Conservation (phyloP, 1,140 invertebrate species). For the Chrysoperla carnea region DNA sequence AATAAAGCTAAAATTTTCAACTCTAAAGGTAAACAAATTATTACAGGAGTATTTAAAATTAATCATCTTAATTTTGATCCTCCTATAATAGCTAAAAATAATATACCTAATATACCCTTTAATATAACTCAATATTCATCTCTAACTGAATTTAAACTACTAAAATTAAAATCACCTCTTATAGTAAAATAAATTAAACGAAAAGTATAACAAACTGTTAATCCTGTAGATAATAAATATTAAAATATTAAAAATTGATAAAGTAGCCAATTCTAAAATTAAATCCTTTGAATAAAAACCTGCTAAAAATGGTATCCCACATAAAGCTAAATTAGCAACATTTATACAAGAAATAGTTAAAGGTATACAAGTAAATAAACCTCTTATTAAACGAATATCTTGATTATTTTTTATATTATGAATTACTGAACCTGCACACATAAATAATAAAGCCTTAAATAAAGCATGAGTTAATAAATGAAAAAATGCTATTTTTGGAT, state of each 20-base stretch:
- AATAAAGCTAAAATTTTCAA: constrained; percentile 4
- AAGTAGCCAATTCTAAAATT: no score
- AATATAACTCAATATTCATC: constrained; percentile 27
- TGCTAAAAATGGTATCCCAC: no score
- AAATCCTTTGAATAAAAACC: no score
- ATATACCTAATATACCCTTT: constrained; percentile 23
- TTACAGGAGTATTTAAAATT: constrained; percentile 6
- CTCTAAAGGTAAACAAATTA: constrained; percentile 6
- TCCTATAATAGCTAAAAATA: constrained; percentile 12
- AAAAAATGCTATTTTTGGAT: no score
- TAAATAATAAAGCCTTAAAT: no score
- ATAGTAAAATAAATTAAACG: constrained; percentile 33
- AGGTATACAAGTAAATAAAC: no score
- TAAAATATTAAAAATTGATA: constrained; percentile 26
- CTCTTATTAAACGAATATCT: no score
- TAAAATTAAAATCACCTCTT: constrained; percentile 24
- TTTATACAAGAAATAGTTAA: no score
- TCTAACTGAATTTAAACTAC: constrained; percentile 22
- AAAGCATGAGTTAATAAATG: no score
- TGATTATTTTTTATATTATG: no score
- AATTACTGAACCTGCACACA: no score
- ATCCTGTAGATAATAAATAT: constrained; percentile 30
- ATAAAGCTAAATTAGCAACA: no score
- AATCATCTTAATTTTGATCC: constrained; percentile 8
- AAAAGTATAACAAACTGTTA: constrained; percentile 32